A percentile compares a stretch with the other conserved stretches of the same genome.
These are phyloP conservation scores for Darevskia mixta DNA, from an alignment of 2,797 vertebrate genomes.

Conservation along the genomic window DNA sequence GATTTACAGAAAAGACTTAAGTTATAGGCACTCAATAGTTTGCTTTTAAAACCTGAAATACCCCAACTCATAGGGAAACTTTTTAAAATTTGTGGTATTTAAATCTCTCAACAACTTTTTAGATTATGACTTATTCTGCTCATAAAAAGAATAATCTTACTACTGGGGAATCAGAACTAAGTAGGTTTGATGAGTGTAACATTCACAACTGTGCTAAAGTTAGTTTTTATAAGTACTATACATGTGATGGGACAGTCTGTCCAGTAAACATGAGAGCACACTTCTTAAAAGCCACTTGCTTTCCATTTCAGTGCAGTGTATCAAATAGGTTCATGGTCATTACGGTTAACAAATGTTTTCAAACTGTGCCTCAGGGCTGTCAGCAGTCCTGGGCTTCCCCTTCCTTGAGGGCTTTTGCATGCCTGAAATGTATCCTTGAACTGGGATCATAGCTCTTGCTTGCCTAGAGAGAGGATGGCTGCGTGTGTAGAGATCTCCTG, in stretches of 20 bases:
- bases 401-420: too few species aligned
- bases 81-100: neutral
- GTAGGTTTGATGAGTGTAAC: too few species aligned
- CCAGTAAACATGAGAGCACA: neutral
- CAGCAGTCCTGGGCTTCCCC: too few species aligned
- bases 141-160: neutral
- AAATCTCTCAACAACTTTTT: neutral
- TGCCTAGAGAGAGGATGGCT: too few species aligned
- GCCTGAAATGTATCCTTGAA: too few species aligned
- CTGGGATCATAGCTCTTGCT: too few species aligned
- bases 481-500: too few species aligned
- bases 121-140: neutral
- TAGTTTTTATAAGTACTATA: neutral
- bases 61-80: neutral
- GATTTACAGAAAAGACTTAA: neutral
- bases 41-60: neutral
- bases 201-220: neutral
- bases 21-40: neutral
- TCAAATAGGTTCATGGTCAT: neutral
- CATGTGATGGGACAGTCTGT: too few species aligned
- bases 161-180: neutral
- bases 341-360: neutral
- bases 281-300: neutral
- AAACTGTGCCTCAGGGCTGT: too few species aligned
- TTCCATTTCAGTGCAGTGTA: neutral